Base-by-base conservation (phyloP, 1,140 invertebrate species). In the Drosophila tani region DNA sequence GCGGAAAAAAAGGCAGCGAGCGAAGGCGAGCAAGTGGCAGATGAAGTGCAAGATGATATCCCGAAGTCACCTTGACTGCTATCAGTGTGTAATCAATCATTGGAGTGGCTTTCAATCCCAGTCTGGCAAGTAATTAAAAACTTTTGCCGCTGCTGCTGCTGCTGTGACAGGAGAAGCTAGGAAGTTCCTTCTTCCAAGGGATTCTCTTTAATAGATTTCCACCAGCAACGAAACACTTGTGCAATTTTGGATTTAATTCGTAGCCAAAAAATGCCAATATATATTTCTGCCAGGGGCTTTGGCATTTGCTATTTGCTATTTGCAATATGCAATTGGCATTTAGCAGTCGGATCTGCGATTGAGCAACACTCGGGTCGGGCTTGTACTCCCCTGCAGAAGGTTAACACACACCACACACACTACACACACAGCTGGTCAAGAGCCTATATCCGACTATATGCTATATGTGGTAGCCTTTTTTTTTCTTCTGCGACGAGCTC, bases 41-140 rank as follows among this genome's bases (percentile, higher is more conserved):
- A 59, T 70, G 66, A 59, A 70, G 66, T 73, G 68, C 65, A 73
- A 73, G 69, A 73, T 73, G 69, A 73, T 73, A 73, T 60, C 67
- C 46, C 19, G 19, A 19, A 59, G 53, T 73, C 70, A 73, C 70
- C 70, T 73, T 73, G 67, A 49, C 68, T 73, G 35, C 68, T 35
- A 71, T 74, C 70, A 38, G 29, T 74, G 55, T 73, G 55, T 78
- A 69, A 78, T 78, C 75, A 78, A 78, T 78, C 75, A 78, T 69
- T 62, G 56, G 32, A 51, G 67, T 51, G 63, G 21, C 67, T 58
- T 40, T 41, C 55, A 57, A 67, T 58, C 56, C 74, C 47, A 35
- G 53, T 38, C 27, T 55, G 43, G 58, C 55, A 59, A 82, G 79
- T 81, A 84, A 84, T 84, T 84, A 82, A 84, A 84, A 84, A 86